Percentiles rank a stretch among this genome's conserved stretches.
Evolutionary conservation across 2,113 vertebrate species (phyloP).

Genomic region (Nerophis ophidion): DNA sequence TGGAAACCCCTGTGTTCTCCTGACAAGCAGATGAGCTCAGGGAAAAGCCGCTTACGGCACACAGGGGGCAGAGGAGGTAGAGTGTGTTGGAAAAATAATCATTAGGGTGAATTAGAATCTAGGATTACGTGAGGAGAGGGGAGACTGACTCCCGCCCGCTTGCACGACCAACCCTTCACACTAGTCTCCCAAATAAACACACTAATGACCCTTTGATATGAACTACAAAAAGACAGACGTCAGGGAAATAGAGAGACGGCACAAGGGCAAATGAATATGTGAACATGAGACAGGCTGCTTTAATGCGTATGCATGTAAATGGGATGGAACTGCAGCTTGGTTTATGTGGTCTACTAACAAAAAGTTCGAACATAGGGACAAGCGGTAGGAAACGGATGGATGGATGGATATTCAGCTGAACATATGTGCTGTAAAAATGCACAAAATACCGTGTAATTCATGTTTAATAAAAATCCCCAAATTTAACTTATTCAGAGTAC

Average conservation of each 20-base stretch:
- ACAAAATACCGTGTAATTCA: no score
- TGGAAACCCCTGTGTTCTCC: slow-evolving; percentile 43
- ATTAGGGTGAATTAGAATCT: slow-evolving; percentile 68
- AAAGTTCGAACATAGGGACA: background rate
- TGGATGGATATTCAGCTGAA: background rate
- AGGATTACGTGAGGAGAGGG: slow-evolving; percentile 52
- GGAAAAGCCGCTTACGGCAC: slow-evolving; percentile 44
- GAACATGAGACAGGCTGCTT: slow-evolving; percentile 12
- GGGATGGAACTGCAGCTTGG: background rate
- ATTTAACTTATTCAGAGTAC: no score
- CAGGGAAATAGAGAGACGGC: slow-evolving; percentile 3
- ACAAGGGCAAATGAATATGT: background rate
- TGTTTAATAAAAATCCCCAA: no score
- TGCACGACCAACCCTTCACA: slow-evolving; percentile 22
- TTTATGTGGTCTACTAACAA: background rate
- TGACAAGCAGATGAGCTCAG: slow-evolving; percentile 41
- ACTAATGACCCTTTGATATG: slow-evolving; percentile 53
- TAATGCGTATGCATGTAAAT: slow-evolving; percentile 2
- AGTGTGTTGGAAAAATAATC: slow-evolving; percentile 64
- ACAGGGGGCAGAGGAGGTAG: slow-evolving; percentile 42
- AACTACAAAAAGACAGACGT: slow-evolving; percentile 25
- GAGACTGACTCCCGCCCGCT: slow-evolving; percentile 39
- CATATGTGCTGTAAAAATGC: no score
- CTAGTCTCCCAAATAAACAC: slow-evolving; percentile 54
- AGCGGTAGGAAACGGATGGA: no score